These are phyloP conservation scores for Baryphthengus martii DNA, from an alignment of 2,113 vertebrate species.

Conservation along the genomic window DNA sequence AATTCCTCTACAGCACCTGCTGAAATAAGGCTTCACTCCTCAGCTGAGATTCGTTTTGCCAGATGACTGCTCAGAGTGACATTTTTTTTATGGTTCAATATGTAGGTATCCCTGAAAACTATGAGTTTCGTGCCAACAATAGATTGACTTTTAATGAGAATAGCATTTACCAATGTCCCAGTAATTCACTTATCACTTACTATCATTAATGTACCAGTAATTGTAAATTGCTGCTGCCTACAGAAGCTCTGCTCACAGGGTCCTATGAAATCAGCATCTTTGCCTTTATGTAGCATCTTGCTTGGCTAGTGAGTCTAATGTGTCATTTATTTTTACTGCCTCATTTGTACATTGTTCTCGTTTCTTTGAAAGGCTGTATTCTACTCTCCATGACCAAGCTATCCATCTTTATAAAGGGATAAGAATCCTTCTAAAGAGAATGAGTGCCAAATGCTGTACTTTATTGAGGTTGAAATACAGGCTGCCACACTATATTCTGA, in stretches of 20 bases:
- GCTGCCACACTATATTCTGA: background rate
- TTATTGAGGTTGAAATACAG: conserved; percentile 16
- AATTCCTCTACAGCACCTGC: background rate
- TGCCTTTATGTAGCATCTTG: conserved; percentile 53
- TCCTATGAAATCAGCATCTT: conserved; percentile 66
- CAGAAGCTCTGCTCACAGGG: background rate
- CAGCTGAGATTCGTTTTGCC: conserved; percentile 15
- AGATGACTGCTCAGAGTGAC: conserved; percentile 15
- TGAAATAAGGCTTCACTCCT: conserved; percentile 48
- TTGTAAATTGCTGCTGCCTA: conserved; percentile 11
- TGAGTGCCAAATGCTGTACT: background rate
- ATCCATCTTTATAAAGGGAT: conserved; percentile 45
- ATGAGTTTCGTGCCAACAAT: conserved; percentile 28
- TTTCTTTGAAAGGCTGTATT: conserved; percentile 30
- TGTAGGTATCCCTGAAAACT: conserved; percentile 37
- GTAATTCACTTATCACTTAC: background rate
- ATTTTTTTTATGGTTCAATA: conserved; percentile 8
- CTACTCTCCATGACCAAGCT: background rate
- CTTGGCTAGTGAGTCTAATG: conserved; percentile 66
- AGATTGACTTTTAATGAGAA: conserved; percentile 60
- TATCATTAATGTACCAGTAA: conserved; percentile 48
- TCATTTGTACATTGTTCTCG: conserved; percentile 51
- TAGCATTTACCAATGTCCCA: background rate
- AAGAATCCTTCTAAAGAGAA: conserved; percentile 42
- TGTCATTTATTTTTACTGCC: conserved; percentile 67